phyloP scores from a whole-genome alignment of 2,113 vertebrate genomes.

The Alligator mississippiensis region DNA sequence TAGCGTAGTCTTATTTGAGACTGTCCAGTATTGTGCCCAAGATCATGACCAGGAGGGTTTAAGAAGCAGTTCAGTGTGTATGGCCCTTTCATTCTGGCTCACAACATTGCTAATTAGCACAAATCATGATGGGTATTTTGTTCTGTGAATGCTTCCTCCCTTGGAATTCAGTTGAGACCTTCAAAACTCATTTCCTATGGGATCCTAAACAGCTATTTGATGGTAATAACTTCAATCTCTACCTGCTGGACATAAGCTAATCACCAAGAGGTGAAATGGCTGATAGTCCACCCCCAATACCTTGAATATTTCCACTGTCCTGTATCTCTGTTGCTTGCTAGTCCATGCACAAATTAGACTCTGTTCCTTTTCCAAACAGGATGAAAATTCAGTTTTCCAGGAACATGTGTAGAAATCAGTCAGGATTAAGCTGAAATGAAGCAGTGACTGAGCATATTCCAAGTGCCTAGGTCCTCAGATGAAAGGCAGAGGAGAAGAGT shows the following conservation, averaged over 20 bases:
- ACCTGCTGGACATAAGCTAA: background rate
- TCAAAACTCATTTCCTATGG: background rate
- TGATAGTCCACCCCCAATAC: background rate
- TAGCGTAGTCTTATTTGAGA: background rate
- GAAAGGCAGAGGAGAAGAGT: background rate
- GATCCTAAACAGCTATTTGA: background rate
- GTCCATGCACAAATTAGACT: background rate
- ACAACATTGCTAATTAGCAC: background rate
- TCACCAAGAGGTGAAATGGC: background rate
- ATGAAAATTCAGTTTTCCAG: conserved; percentile 1
- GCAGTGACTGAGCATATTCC: background rate
- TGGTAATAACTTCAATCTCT: background rate
- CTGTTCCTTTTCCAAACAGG: background rate
- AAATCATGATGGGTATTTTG: background rate
- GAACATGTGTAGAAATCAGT: background rate
- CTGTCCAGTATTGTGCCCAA: background rate
- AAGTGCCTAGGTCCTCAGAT: background rate
- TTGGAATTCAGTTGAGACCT: background rate
- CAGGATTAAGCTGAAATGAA: conserved; percentile 31
- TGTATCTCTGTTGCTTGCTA: too few relatives aligned
- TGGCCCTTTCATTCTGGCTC: background rate
- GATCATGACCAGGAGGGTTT: background rate
- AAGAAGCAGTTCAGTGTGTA: background rate
- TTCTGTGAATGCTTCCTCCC: background rate
- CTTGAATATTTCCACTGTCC: background rate